Evolutionary conservation across 2,888 invertebrate species (phyloP).

Genomic region (Synanthedon tipuliformis): DNA sequence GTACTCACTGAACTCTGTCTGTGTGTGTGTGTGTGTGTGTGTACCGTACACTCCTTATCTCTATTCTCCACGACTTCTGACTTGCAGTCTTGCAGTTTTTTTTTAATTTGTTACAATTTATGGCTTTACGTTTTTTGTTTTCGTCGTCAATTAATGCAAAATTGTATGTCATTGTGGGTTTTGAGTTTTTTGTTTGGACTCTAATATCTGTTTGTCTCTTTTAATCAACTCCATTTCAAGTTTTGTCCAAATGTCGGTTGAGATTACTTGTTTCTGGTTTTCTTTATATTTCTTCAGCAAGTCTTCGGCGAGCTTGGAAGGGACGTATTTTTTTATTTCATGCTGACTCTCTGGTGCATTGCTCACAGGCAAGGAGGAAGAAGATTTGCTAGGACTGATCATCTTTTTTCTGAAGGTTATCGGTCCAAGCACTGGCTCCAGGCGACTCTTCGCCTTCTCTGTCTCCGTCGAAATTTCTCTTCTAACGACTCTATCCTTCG

Average conservation of each 20-base stretch:
- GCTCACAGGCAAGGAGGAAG: neutral
- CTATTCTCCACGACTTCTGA: too few species aligned
- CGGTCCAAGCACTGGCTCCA: slow-evolving; percentile 5
- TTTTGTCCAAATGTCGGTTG: slow-evolving; percentile 14
- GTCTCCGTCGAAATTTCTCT: neutral
- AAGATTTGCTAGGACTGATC: neutral
- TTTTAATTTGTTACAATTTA: too few species aligned
- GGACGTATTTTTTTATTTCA: slow-evolving; percentile 7
- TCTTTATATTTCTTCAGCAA: slow-evolving; percentile 19
- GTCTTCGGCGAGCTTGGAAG: slow-evolving; percentile 22
- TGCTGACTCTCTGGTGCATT: neutral
- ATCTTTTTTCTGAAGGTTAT: slow-evolving; percentile 25
- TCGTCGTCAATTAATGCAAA: too few species aligned
- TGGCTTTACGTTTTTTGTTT: too few species aligned
- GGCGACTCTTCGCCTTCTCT: neutral
- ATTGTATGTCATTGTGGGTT: too few species aligned
- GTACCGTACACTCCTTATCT: too few species aligned
- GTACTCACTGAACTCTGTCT: too few species aligned
- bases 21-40: too few species aligned
- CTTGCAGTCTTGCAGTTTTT: too few species aligned
- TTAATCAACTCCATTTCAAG: slow-evolving; percentile 16
- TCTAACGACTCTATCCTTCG: slow-evolving; percentile 1
- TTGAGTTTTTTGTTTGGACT: too few species aligned
- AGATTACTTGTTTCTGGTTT: slow-evolving; percentile 7
- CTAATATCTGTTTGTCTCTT: slow-evolving; percentile 14